Evolutionary conservation across 2,888 invertebrate genomes (phyloP), one percentile per base, ranked within the genome.

Genomic region (Trypoxylon attenuatum): DNA sequence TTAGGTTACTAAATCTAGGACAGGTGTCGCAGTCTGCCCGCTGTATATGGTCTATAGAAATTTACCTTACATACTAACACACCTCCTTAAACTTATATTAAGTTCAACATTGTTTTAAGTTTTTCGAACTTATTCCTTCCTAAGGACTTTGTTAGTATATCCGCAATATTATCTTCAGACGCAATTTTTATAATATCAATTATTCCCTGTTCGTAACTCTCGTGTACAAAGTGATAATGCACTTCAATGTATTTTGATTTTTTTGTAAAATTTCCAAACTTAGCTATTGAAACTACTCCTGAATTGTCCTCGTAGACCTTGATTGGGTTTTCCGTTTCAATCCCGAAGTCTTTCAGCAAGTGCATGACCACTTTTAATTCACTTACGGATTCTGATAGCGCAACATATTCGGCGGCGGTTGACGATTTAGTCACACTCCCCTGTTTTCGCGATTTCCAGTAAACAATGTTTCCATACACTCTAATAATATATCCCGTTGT

Each of bases 371-470:
- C 5, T 10, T 8, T 8, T 27, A 27, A 8, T 27, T 27, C 27
- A 8, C 1, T 27, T 10, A 27, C 1, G 5, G 27, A 5, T 27
- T 27, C 27, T 27, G 27, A 27, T 10, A 27, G 5, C 5, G 27
- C 27, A 27, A 10, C 10, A 27, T 27, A 27, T 2, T 27, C 27
- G 5, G 27, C 27, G 10, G 10, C 5, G 27, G 27, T 27, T 27
- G 27, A 27, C 8, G 8, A 27, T 27, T 27, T 27, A 27, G 27
- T 27, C 10, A 27, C 27, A 8, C 8, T 27, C 5, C 27, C 10
- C 2, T 27, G 27, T 27, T 27, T 27, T 1, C 27, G 27, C 1
- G 27, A 8, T 27, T 66, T 63, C 61, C 55, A 69, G 3, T 38
- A 45, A 0, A 42, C 10, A 18, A 21, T 5, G 1, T 23, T 39